A percentile compares a stretch with the other conserved stretches of the same genome.
Conservation (phyloP, 2,888 invertebrate species). For the Panopea generosa region DNA sequence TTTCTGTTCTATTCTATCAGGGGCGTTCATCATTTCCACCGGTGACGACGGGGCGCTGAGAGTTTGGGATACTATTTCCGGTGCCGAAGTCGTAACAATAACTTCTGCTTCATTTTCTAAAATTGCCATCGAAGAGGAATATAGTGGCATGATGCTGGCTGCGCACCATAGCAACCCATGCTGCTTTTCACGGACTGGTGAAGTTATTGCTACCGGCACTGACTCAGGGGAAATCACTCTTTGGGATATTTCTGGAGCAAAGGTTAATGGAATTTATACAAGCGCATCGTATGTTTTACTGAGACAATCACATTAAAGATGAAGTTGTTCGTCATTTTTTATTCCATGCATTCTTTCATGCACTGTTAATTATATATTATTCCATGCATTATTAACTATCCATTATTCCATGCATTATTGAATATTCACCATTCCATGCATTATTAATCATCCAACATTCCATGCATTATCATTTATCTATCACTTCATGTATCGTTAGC, state of each 20-base stretch:
- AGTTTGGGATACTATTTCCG: slow-evolving; percentile 45
- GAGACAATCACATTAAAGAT: too few relatives aligned
- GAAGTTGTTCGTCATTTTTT: too few relatives aligned
- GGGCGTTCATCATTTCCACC: slow-evolving; percentile 41
- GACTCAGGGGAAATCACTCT: slow-evolving; percentile 33
- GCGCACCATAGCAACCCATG: slow-evolving; percentile 30
- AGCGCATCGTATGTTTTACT: too few relatives aligned
- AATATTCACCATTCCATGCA: too few relatives aligned
- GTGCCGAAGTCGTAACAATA: slow-evolving; percentile 27
- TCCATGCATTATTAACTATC: too few relatives aligned
- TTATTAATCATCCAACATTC: too few relatives aligned
- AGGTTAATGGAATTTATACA: slow-evolving; percentile 13
- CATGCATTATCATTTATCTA: too few relatives aligned
- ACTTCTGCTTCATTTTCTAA: slow-evolving; percentile 39
- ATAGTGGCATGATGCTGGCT: slow-evolving; percentile 9
- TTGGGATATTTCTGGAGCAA: slow-evolving; percentile 27
- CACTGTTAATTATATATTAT: too few relatives aligned
- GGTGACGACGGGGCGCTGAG: slow-evolving; percentile 39
- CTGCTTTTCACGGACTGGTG: slow-evolving; percentile 37
- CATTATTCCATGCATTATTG: too few relatives aligned
- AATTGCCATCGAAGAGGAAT: slow-evolving; percentile 4
- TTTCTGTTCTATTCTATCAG: too few relatives aligned
- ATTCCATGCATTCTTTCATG: too few relatives aligned
- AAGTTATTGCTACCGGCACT: slow-evolving; percentile 34
- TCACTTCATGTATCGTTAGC: too few relatives aligned